Percentiles rank a stretch among this genome's conserved stretches.
phyloP scores from a whole-genome alignment of 2,797 vertebrate genomes.

The Acrossocheilus wenchowensis region DNA sequence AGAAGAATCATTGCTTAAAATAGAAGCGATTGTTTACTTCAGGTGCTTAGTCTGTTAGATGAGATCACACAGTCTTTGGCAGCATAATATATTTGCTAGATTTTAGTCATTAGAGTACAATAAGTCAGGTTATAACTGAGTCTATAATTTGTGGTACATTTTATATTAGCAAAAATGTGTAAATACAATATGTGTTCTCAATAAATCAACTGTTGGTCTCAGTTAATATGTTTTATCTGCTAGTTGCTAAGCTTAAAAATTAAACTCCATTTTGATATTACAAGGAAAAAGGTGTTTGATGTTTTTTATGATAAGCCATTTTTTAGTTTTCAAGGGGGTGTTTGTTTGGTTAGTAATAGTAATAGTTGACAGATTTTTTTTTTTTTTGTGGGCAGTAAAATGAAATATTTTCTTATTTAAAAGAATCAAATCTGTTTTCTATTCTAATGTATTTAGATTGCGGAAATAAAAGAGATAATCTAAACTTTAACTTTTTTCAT shows the following conservation, averaged over 20 bases:
- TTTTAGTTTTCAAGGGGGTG: no score
- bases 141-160: not conserved
- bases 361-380: no score
- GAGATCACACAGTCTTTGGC: not conserved
- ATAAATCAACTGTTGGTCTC: not conserved
- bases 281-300: not conserved
- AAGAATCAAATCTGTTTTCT: no score
- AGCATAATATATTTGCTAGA: not conserved
- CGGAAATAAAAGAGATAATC: not conserved
- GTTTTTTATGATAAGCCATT: no score
- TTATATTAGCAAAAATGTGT: not conserved
- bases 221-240: no score
- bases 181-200: not conserved
- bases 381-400: no score
- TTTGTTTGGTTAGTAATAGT: no score
- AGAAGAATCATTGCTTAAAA: slow-evolving; percentile 8
- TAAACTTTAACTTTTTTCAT: not conserved
- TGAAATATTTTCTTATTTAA: not conserved
- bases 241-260: not conserved
- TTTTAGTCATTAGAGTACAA: not conserved
- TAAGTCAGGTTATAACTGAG: not conserved
- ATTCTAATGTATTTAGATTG: no score
- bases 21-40: slow-evolving; percentile 19
- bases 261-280: not conserved
- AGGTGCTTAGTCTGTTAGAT: not conserved